Base-by-base conservation (phyloP, 2,797 vertebrate species). In the Bryconaethiops microstoma region DNA sequence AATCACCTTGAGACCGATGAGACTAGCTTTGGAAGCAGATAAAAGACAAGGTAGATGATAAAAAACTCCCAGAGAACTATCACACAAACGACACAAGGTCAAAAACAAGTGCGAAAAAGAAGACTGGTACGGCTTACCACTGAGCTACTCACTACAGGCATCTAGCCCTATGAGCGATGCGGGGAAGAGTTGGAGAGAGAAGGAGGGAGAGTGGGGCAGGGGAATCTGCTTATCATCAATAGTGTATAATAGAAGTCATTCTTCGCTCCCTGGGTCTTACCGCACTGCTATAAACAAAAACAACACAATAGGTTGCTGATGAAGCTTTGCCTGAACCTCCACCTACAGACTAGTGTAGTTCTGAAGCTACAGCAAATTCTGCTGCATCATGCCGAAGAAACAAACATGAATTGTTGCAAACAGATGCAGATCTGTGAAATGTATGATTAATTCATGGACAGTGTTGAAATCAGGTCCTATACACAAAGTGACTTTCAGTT, bases 11-110 rank as follows among this genome's bases (percentile, higher is more conserved):
- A 81, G 68, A 82, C 75, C 76, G 82, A 78, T 86, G 74, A 79
- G 68, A 83, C 74, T 78, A 83, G 82, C 88, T 88, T 87, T 83
- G 85, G 87, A 87, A 81, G 42, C 25, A 83, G 86, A 88, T 89
- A 57, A 88, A 90, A 88, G 83, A 82, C 64, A 1, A 48, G 35
- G 7, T 5, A 19, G 55, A 63, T 63, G 25, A 83, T 55, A 74
- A 55, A 71, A 71, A 55, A 25, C 45, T 17, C 62, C 72, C 65
- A 76, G 64, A 83, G 82, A 80, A 57, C 59, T 72, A 88, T 82
- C 77, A 77, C 35, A 57, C 59, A 81, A 76, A 87, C 40, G 76
- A 80, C 52, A 29, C 84, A 90, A 91, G 87, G 89, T 87, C 85
- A 84, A 70, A 83, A 78, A 82, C 78, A 45, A 70, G 72, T 21